Conservation (phyloP, 2,113 vertebrate genomes). For the Anhinga rufa region DNA sequence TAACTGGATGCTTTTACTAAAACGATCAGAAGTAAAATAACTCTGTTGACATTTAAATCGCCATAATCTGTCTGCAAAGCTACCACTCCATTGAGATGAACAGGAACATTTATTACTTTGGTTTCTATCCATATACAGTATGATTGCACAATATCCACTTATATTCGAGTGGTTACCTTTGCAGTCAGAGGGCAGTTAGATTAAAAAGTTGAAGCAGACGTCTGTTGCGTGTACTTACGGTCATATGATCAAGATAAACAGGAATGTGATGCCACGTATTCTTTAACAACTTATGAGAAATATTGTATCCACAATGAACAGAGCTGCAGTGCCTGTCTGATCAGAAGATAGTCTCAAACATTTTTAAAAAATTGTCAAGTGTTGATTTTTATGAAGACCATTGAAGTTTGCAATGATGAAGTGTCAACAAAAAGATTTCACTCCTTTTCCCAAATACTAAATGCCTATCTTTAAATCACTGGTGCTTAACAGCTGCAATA, state of each 20-base stretch:
- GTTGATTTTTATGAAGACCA: not conserved
- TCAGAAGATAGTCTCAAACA: not conserved
- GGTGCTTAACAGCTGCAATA: not conserved
- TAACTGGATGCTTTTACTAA: constrained; percentile 36
- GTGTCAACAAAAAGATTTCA: not conserved
- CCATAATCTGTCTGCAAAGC: not conserved
- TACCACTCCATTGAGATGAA: not conserved
- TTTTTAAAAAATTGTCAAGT: not conserved
- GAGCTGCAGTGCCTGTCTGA: not conserved
- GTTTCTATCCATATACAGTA: not conserved
- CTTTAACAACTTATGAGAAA: not conserved
- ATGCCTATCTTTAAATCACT: not conserved
- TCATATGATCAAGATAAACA: not conserved
- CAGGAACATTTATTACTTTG: not conserved
- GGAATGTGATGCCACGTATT: rapidly evolving
- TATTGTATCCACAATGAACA: not conserved
- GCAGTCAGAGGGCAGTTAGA: not conserved
- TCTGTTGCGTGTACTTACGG: not conserved
- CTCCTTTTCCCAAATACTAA: not conserved
- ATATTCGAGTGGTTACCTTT: not conserved
- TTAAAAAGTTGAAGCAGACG: not conserved
- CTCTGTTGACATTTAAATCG: constrained; percentile 39
- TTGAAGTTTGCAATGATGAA: not conserved
- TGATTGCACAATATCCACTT: not conserved
- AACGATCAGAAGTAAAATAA: constrained; percentile 54